Conservation (phyloP, 2,113 vertebrate genomes). For the Thermophis baileyi region DNA sequence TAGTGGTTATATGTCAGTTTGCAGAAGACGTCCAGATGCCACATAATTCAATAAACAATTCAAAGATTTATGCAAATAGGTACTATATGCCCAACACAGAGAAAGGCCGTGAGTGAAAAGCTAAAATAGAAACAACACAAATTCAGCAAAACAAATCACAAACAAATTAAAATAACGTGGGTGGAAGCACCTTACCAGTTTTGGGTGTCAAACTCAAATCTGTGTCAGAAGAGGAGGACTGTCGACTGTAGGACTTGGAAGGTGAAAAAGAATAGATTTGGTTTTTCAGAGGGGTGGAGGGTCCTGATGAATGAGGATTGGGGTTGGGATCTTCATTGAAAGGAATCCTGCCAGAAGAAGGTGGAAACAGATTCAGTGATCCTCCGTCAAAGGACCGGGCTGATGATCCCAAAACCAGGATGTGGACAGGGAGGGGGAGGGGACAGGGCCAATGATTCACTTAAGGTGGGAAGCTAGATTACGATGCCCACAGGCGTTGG, state of each 20-base stretch:
- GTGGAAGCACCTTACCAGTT: conserved; percentile 92
- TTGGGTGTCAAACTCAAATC: conserved; percentile 99
- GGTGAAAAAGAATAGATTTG: conserved; percentile 99
- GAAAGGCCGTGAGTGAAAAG: conserved; percentile 65
- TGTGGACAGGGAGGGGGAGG: conserved; percentile 31
- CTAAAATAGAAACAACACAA: conserved; percentile 64
- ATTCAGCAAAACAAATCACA: conserved; percentile 51
- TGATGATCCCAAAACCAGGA: conserved; percentile 73
- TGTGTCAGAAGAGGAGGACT: conserved; percentile 99
- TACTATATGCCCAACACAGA: conserved; percentile 58
- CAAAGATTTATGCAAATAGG: conserved; percentile 31
- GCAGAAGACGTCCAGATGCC: neutral
- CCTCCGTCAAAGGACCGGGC: conserved; percentile 71
- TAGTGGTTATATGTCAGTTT: conserved; percentile 17
- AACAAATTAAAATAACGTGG: conserved; percentile 62
- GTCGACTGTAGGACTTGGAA: conserved; percentile 99
- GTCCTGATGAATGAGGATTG: conserved; percentile 93
- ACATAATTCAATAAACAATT: conserved; percentile 3
- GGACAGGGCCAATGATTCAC: conserved; percentile 71
- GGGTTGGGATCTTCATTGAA: conserved; percentile 97
- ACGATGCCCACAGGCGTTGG: conserved; percentile 63
- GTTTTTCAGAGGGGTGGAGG: conserved; percentile 98
- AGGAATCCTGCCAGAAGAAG: conserved; percentile 96
- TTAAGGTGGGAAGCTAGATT: conserved; percentile 67
- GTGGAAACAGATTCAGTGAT: conserved; percentile 88